Percentiles rank a stretch among this genome's conserved stretches.
Evolutionary conservation across 2,113 vertebrate species (phyloP).

Genomic region (Maccullochella peelii): DNA sequence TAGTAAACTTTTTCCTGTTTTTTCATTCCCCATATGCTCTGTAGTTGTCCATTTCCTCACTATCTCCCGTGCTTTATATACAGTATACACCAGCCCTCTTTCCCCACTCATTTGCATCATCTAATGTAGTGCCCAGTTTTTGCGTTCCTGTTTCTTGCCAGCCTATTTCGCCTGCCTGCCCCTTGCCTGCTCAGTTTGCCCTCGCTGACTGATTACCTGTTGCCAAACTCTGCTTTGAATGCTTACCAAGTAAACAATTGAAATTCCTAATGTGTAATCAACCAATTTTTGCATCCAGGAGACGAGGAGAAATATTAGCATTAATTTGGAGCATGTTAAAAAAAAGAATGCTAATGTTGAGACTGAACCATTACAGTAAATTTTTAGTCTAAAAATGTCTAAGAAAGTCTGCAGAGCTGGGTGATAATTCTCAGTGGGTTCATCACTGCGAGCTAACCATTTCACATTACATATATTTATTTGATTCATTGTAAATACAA

Average conservation of each 20-base stretch:
- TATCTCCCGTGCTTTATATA: too few relatives aligned
- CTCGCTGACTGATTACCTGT: background rate
- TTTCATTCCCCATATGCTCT: background rate
- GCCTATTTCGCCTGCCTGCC: background rate
- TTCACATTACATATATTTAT: slow-evolving; percentile 8
- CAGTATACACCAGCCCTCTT: background rate
- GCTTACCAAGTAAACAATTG: background rate
- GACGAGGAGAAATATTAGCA: background rate
- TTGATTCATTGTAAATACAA: slow-evolving; percentile 1
- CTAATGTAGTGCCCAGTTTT: too few relatives aligned
- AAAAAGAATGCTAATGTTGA: background rate
- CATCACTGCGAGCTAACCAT: background rate
- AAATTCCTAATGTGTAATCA: background rate
- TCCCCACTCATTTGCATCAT: background rate
- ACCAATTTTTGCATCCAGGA: background rate
- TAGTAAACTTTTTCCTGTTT: background rate
- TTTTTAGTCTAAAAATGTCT: background rate
- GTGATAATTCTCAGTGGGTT: background rate
- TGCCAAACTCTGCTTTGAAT: background rate
- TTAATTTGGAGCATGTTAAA: background rate
- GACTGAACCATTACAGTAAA: background rate
- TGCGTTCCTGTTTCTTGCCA: too few relatives aligned
- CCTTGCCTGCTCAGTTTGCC: background rate
- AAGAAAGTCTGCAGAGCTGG: background rate
- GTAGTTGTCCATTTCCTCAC: background rate